Percentiles rank a stretch among this genome's conserved stretches.
Evolutionary conservation across 2,888 invertebrate genomes (phyloP).

Genomic region (Mythimna impura): DNA sequence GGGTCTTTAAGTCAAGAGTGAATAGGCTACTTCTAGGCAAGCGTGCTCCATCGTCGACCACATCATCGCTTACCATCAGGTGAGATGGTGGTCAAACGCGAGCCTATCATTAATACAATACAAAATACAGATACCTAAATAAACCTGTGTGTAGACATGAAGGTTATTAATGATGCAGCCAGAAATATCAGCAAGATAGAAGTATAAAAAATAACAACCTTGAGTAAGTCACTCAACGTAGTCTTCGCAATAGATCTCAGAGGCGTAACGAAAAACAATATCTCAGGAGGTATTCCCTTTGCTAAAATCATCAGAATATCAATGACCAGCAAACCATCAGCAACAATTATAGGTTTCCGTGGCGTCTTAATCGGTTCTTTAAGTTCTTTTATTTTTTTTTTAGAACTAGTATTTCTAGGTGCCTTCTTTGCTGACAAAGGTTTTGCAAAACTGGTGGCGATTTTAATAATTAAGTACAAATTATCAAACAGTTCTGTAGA

Average conservation of each 20-base stretch:
- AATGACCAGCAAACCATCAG: constrained; percentile 81
- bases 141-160: background rate
- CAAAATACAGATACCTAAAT: too few relatives aligned
- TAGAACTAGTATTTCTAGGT: background rate
- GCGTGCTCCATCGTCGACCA: too few relatives aligned
- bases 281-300: constrained; percentile 74
- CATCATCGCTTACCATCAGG: too few relatives aligned
- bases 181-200: background rate
- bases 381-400: constrained; percentile 1
- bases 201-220: constrained; percentile 65
- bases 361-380: constrained; percentile 24
- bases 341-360: constrained; percentile 75
- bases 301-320: constrained; percentile 78
- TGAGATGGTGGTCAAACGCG: too few relatives aligned
- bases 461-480: constrained; percentile 79
- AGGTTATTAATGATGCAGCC: background rate
- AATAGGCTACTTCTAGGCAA: too few relatives aligned
- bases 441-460: constrained; percentile 76
- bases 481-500: constrained; percentile 76
- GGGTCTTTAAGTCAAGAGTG: too few relatives aligned
- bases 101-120: too few relatives aligned
- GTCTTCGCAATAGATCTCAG: constrained; percentile 73
- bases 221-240: constrained; percentile 78
- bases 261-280: constrained; percentile 78
- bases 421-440: constrained; percentile 39